Percentiles rank a stretch among this genome's conserved stretches.
Evolutionary conservation across 1,140 invertebrate genomes (phyloP).

Genomic region (Oryctes rhinoceros): DNA sequence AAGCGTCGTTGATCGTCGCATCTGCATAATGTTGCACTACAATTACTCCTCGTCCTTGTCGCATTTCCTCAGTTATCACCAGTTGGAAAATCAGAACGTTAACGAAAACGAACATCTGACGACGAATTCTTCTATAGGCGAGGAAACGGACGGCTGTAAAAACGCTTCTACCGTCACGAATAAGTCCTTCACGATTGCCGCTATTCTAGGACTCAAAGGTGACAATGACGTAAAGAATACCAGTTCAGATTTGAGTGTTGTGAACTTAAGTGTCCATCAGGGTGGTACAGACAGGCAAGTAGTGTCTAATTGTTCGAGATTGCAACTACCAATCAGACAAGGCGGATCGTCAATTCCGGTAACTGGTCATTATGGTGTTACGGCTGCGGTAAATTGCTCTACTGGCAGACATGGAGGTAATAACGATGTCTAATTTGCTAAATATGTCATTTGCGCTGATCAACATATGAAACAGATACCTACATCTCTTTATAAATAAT

Average conservation of each 20-base stretch:
- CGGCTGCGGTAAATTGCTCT: slow-evolving; percentile 46
- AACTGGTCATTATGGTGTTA: slow-evolving; percentile 48
- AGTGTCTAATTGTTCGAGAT: slow-evolving; percentile 52
- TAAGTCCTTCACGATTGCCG: slow-evolving; percentile 83
- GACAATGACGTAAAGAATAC: slow-evolving; percentile 29
- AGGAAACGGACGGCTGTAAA: slow-evolving; percentile 53
- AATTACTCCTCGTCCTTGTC: slow-evolving; percentile 57
- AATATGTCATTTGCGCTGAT: too few species aligned
- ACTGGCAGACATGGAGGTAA: slow-evolving; percentile 51
- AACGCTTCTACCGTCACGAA: slow-evolving; percentile 52
- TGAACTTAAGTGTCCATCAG: slow-evolving; percentile 56
- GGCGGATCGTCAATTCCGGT: slow-evolving; percentile 45
- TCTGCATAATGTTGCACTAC: slow-evolving; percentile 57
- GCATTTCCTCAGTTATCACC: slow-evolving; percentile 58
- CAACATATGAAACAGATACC: too few species aligned
- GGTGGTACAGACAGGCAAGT: slow-evolving; percentile 47
- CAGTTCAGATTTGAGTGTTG: slow-evolving; percentile 47
- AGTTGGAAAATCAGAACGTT: slow-evolving; percentile 53
- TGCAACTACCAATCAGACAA: slow-evolving; percentile 55
- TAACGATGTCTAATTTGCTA: too few species aligned
- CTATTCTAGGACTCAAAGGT: slow-evolving; percentile 74
- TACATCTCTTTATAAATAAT: neutral
- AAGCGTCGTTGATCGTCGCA: slow-evolving; percentile 5
- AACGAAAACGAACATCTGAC: slow-evolving; percentile 52
- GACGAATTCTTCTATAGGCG: slow-evolving; percentile 50